Percentiles rank a stretch among this genome's conserved stretches.
Evolutionary conservation across 2,797 vertebrate species (phyloP).

Genomic region (Myotis daubentonii): DNA sequence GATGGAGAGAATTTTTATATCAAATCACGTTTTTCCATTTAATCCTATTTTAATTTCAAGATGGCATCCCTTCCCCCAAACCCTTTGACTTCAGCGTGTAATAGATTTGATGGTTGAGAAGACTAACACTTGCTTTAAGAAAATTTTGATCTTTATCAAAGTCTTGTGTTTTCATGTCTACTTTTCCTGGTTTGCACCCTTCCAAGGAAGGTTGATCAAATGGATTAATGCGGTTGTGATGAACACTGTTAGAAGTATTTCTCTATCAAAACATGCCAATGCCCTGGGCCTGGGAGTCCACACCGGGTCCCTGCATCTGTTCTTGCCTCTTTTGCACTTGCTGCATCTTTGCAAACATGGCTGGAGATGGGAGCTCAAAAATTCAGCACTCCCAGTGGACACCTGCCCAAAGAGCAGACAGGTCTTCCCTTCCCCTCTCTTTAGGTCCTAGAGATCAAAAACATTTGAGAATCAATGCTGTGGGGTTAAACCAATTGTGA

Average conservation of each 20-base stretch:
- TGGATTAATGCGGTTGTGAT: not conserved
- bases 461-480: not conserved
- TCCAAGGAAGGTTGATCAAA: not conserved
- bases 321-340: not conserved
- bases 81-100: not conserved
- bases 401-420: not conserved
- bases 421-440: not conserved
- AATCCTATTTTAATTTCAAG: conserved; percentile 36
- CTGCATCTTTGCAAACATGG: not conserved
- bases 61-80: not conserved
- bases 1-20: conserved; percentile 3
- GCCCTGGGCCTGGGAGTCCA: no score
- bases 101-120: not conserved
- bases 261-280: not conserved
- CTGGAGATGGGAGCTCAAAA: not conserved
- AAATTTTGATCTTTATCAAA: not conserved
- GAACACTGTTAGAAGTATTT: not conserved
- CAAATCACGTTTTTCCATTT: conserved; percentile 26
- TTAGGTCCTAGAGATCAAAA: not conserved
- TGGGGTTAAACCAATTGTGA: not conserved
- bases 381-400: not conserved
- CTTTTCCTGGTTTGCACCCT: not conserved
- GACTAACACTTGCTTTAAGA: conserved; percentile 26
- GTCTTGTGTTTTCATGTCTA: not conserved
- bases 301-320: accelerated